Conservation (phyloP, 2,113 vertebrate species). For the Gasterosteus nipponicus region DNA sequence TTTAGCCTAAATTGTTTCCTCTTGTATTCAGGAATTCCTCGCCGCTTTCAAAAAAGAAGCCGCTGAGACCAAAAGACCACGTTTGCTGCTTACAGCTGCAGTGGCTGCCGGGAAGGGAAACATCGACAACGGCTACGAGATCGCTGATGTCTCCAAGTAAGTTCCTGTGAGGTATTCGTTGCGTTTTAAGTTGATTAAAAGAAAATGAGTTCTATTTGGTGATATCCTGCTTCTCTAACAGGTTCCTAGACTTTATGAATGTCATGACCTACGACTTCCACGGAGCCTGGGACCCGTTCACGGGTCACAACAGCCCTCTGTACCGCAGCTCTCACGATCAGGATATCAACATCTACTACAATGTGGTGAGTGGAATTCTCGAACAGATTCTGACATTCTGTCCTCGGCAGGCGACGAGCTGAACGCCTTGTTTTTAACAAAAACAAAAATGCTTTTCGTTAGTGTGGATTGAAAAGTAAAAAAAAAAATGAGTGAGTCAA, state of each 20-base stretch:
- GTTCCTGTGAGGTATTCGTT: constrained; percentile 34
- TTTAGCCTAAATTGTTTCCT: neutral
- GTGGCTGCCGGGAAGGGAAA: constrained; percentile 73
- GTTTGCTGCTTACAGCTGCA: constrained; percentile 81
- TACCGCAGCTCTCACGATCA: constrained; percentile 63
- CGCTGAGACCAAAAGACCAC: constrained; percentile 42
- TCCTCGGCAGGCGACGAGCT: neutral
- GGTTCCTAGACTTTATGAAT: constrained; percentile 80
- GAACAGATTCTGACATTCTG: neutral
- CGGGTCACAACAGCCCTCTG: constrained; percentile 82
- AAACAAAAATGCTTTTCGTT: neutral
- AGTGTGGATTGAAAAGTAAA: neutral
- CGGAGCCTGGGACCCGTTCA: constrained; percentile 74
- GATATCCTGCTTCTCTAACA: constrained; percentile 32
- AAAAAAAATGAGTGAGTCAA: neutral
- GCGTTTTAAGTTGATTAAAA: neutral
- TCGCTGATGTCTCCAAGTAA: constrained; percentile 77
- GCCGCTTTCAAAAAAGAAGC: constrained; percentile 78
- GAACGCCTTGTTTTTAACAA: neutral
- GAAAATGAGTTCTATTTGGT: neutral
- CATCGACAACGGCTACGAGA: constrained; percentile 80
- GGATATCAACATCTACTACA: constrained; percentile 49
- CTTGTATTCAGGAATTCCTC: constrained; percentile 75
- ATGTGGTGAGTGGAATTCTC: constrained; percentile 71
- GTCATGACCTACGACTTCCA: constrained; percentile 84